These are phyloP conservation scores for Ailuropoda melanoleuca DNA, from an alignment of 2,113 vertebrate species.

Conservation along the genomic window DNA sequence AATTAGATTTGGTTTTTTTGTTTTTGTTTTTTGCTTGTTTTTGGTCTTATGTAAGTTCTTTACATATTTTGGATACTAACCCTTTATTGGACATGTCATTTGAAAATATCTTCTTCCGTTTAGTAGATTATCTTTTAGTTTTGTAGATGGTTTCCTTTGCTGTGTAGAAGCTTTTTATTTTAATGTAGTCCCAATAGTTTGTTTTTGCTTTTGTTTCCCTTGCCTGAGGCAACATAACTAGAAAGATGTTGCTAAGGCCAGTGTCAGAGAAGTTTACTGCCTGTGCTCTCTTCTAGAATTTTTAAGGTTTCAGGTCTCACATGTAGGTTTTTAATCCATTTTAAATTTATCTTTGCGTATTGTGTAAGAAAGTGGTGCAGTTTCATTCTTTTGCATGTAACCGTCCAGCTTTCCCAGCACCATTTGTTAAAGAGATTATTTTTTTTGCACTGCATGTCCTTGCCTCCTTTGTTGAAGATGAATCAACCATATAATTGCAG, in stretches of 20 bases:
- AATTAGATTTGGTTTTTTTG: background rate
- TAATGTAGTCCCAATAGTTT: background rate
- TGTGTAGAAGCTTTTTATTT: background rate
- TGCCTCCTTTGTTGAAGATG: background rate
- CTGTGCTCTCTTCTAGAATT: background rate
- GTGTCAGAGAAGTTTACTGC: background rate
- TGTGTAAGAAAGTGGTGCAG: background rate
- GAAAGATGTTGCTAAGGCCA: background rate
- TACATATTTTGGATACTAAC: background rate
- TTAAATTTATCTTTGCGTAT: background rate
- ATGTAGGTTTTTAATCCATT: background rate
- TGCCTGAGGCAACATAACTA: background rate
- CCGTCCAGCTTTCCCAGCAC: background rate
- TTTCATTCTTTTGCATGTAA: background rate
- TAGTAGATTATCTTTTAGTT: background rate
- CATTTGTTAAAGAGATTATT: background rate
- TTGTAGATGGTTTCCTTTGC: background rate
- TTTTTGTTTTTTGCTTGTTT: background rate
- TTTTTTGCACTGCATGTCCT: background rate
- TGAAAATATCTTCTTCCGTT: background rate
- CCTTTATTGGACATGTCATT: background rate
- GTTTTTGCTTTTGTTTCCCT: background rate
- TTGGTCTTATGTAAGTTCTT: background rate
- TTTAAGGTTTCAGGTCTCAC: background rate
- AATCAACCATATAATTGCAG: background rate